Percentiles rank a stretch among this genome's conserved stretches.
Conservation (phyloP, 1,140 invertebrate genomes). For the Drosophila tani region DNA sequence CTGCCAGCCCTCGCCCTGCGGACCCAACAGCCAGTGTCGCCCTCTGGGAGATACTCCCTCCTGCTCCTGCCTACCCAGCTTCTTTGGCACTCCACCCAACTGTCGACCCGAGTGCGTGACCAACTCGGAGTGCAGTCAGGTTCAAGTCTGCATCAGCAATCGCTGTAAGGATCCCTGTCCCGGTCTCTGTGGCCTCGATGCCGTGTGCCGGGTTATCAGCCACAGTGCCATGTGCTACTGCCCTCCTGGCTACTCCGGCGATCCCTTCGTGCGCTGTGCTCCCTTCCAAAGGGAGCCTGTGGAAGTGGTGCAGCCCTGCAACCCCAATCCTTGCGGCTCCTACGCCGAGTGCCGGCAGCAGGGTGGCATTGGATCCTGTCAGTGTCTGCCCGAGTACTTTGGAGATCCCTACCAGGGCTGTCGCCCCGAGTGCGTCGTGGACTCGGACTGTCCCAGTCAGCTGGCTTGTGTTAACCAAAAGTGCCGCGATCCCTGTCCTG, state of each 20-base stretch:
- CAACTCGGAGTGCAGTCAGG: slow-evolving; percentile 88
- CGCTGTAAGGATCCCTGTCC: slow-evolving; percentile 91
- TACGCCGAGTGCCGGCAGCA: slow-evolving; percentile 86
- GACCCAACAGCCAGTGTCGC: slow-evolving; percentile 90
- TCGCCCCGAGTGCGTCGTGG: slow-evolving; percentile 87
- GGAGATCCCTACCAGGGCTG: slow-evolving; percentile 87
- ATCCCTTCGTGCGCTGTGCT: slow-evolving; percentile 88
- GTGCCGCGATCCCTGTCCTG: slow-evolving; percentile 87
- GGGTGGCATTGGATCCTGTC: slow-evolving; percentile 85
- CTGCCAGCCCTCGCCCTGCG: slow-evolving; percentile 91
- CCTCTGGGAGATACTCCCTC: slow-evolving; percentile 86
- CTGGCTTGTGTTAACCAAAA: slow-evolving; percentile 87
- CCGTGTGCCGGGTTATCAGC: slow-evolving; percentile 90
- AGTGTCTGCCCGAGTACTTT: slow-evolving; percentile 86
- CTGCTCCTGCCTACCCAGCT: slow-evolving; percentile 88
- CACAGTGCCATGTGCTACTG: slow-evolving; percentile 91
- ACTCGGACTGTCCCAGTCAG: slow-evolving; percentile 86
- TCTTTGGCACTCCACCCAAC: slow-evolving; percentile 88
- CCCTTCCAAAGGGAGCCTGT: slow-evolving; percentile 84
- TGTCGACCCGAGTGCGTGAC: slow-evolving; percentile 89
- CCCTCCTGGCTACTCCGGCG: slow-evolving; percentile 88
- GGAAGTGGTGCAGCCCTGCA: slow-evolving; percentile 85
- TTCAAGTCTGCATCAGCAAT: slow-evolving; percentile 88
- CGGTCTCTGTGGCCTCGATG: slow-evolving; percentile 90
- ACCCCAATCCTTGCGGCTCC: slow-evolving; percentile 87